Base-by-base conservation (phyloP, 2,113 vertebrate genomes). In the Dasyprocta punctata region DNA sequence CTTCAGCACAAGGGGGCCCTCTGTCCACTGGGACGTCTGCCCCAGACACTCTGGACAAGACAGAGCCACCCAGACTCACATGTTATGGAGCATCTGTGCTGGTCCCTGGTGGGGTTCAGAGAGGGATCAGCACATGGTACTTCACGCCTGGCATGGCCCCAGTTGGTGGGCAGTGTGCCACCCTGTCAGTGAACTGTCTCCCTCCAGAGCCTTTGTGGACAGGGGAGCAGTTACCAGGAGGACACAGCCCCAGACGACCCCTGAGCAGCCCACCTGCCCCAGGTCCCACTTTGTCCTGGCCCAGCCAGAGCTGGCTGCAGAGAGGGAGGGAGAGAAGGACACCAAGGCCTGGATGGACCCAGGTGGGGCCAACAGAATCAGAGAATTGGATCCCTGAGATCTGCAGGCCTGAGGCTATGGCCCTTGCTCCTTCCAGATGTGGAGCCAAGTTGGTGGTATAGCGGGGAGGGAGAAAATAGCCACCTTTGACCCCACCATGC, bases 151-250 rank as follows among this genome's bases (percentile, higher is more conserved):
- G 97, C 95, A 85, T 17, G 6, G 63, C 47, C 93, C 67, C 85
- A 71, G 89, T 92, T 96, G 97, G 97, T 1, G 89, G 97, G 93
- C 95, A 93, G 36, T 0, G 0, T 75, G 96, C 93, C 97, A 97
- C 81, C 0, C 0, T 92, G 26, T 63, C 24, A 2, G 94, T 22
- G 24, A 94, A 84, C 75, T 44, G 1, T 93, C 86, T 97, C 78
- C 67, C 94, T 49, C 61, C 63, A 95, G 93, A 97, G 58, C 12
- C 36, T 47, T 85, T 12, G 0, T 49, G 16, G 38, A 61, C 13
- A 28, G 73, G 49, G 82, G 58, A 87, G 71, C 60, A 41, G 54
- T 80, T 28, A 49, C 33, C 1, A 20, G 36, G 86, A 88, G 28
- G 28, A 52, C 93, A 38, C 65, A 41, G 54, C 80, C 83, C 33